Conservation (phyloP, 37 sponge, comb jelly and placozoan species). For the Beroe forskalii region DNA sequence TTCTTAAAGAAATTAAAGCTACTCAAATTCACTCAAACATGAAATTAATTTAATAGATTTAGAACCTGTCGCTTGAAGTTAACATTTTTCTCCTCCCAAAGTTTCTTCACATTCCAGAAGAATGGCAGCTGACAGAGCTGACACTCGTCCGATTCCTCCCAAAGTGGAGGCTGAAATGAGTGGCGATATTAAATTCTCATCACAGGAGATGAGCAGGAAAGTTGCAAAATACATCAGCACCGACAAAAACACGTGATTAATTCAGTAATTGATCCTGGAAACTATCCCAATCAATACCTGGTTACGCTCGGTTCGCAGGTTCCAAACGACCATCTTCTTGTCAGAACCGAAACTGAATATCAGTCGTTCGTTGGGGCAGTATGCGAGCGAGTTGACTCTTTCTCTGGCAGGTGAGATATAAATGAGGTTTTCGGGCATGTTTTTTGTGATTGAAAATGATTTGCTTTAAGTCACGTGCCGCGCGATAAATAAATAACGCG, state of each 20-base stretch:
- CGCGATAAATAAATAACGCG: background rate
- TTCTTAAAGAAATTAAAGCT: too few relatives aligned
- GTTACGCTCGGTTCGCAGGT: constrained; percentile 75
- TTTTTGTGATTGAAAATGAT: background rate
- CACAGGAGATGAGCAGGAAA: background rate
- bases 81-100: constrained; percentile 86
- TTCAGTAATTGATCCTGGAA: too few relatives aligned
- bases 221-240: too few relatives aligned
- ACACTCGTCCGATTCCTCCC: constrained; percentile 84
- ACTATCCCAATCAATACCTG: too few relatives aligned
- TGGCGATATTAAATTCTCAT: background rate
- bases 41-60: too few relatives aligned
- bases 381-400: constrained; percentile 72
- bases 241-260: too few relatives aligned
- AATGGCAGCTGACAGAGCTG: constrained; percentile 89
- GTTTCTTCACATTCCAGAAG: constrained; percentile 95
- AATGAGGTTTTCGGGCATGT: background rate
- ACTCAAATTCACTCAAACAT: too few relatives aligned
- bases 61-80: constrained; percentile 87
- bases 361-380: constrained; percentile 68
- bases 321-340: constrained; percentile 81
- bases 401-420: constrained; percentile 67
- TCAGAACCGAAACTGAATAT: constrained; percentile 80
- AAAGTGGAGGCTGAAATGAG: constrained; percentile 77
- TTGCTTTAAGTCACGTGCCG: background rate